These are phyloP conservation scores for Dendrolimus kikuchii DNA, from an alignment of 1,140 invertebrate species.

Conservation along the genomic window DNA sequence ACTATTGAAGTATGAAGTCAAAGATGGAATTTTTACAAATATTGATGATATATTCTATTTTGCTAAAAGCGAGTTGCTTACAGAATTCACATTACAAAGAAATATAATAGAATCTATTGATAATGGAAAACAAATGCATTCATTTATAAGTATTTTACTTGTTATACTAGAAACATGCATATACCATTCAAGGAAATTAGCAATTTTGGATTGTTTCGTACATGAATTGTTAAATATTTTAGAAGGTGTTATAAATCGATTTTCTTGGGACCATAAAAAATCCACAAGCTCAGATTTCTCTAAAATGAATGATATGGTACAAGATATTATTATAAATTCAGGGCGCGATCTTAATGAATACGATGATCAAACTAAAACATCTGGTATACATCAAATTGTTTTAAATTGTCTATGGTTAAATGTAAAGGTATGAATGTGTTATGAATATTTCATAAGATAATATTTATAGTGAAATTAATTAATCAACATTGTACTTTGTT, in stretches of 20 bases:
- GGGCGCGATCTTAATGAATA: slow-evolving; percentile 22
- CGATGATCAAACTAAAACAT: slow-evolving; percentile 58
- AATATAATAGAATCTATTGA: slow-evolving; percentile 50
- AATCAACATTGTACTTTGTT: slow-evolving; percentile 14
- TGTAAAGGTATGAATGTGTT: slow-evolving; percentile 75
- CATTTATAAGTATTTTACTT: slow-evolving; percentile 40
- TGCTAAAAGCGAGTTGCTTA: slow-evolving; percentile 32
- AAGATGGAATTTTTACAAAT: slow-evolving; percentile 25
- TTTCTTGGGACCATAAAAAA: slow-evolving; percentile 39
- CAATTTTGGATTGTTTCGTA: slow-evolving; percentile 22
- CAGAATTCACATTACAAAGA: slow-evolving; percentile 29
- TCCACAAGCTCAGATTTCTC: slow-evolving; percentile 69
- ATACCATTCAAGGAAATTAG: slow-evolving; percentile 27
- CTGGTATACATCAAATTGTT: slow-evolving; percentile 78
- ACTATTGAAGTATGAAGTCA: slow-evolving; percentile 21
- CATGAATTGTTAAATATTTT: slow-evolving; percentile 37
- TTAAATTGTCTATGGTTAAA: slow-evolving; percentile 85
- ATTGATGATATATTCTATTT: slow-evolving; percentile 45
- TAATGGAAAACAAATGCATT: slow-evolving; percentile 52
- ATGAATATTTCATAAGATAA: slow-evolving; percentile 2
- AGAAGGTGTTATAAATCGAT: slow-evolving; percentile 39
- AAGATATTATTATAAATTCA: slow-evolving; percentile 60
- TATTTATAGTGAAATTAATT: slow-evolving; percentile 2
- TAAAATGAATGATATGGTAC: slow-evolving; percentile 73
- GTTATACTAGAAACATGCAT: slow-evolving; percentile 36